Base-by-base conservation (phyloP, 2,113 vertebrate genomes). In the Pyrgilauda ruficollis region DNA sequence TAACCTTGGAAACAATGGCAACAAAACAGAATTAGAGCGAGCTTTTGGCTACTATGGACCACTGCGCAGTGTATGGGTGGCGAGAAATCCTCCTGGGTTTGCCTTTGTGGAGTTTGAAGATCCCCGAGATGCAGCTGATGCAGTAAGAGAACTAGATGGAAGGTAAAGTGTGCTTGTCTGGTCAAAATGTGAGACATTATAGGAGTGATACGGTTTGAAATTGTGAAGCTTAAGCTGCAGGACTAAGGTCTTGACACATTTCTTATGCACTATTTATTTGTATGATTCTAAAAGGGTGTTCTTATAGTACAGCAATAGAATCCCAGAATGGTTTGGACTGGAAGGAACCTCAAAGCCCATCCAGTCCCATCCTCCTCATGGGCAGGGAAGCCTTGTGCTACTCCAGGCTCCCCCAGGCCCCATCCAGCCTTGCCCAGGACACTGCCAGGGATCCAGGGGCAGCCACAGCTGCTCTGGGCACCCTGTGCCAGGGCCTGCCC, bases 71-170 rank as follows among this genome's bases (percentile, higher is more conserved):
- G 99, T 99, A 37, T 99, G 99, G 99, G 99, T 99, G 95, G 99
- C 99, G 3, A 98, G 99, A 94, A 99, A 99, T 95, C 99, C 99
- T 56, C 99, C 99, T 22, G 99, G 99, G 78, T 99, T 99, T 97
- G 99, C 99, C 61, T 99, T 99, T 93, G 99, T 99, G 79, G 99
- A 99, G 78, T 99, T 99, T 98, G 99, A 99, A 97, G 99, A 99
- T 97, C 98, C 99, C 27, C 98, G 99, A 95, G 99, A 99, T 98
- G 99, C 99, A 89, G 98, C 99, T 58, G 99, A 99, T 98, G 99
- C 99, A 92, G 99, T 99, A n/a, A 98, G 99, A 97, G 99, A 99
- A 58, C 97, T 99, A 93, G 99, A 99, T 97, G 99, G 99, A 98
- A 99, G 99, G 99, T 99, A 99, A 98, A 70, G 33, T 6, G 30